Evolutionary conservation across 1,140 invertebrate genomes (phyloP), one percentile per base, ranked within the genome.

Genomic region (Cataglyphis hispanica): DNA sequence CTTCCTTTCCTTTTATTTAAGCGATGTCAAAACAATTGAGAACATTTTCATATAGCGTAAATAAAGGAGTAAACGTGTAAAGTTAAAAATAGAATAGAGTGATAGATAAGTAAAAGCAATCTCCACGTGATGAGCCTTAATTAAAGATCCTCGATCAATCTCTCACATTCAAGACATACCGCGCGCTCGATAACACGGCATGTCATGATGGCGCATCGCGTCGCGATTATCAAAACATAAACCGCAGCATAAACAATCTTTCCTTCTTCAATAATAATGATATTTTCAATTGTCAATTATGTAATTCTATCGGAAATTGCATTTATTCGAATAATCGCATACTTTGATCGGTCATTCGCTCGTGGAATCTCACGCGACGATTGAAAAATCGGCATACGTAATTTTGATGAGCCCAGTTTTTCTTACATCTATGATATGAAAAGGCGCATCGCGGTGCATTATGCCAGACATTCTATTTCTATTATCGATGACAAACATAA

Each of bases 41-140:
- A 40, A 0, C 8, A 77, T 43, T 31, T 64, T 40, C 6, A 13
- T 31, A 16, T 11, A 58, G 53, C 19, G 7, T 22, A 31, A 53
- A 31, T 27, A 5, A 40, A 6, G 8, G n/a, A 19, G 19, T 43
- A 43, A 72, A 81, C 53, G 43, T 31, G 56, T 27, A 53, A 63
- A 34, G 10, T 69, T 37, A 69, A 76, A 76, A 19, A 31, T 43
- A 27, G 11, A 72, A 7, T 25, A 10, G 8, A 1, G 13, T 6
- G 64, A 67, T 19, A 13, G 64, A 67, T 60, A 78, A 31, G 4
- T 50, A 81, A 40, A 74, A 46, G 16, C 19, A 88, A 72, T 46
- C 56, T 31, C 27, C 66, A 87, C 86, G 81, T 87, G 70, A 87
- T 56, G 40, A 43, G 11, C 46, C 19, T 84, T 61, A 76, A 88